Evolutionary conservation across 2,888 invertebrate species (phyloP).

Genomic region (Trissolcus brochymenae): DNA sequence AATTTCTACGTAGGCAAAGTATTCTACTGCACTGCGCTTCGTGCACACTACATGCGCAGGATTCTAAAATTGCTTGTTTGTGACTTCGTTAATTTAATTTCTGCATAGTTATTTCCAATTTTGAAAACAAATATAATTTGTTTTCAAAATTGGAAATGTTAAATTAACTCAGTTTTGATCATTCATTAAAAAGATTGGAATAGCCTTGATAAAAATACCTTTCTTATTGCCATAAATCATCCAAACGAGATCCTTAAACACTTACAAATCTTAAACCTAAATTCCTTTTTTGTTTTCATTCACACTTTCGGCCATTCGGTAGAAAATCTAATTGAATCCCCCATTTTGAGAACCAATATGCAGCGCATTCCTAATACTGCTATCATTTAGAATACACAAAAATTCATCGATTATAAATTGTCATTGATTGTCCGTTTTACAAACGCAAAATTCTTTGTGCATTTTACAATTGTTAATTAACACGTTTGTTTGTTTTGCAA

Average conservation of each 20-base stretch:
- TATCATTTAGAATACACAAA: slow-evolving; percentile 62
- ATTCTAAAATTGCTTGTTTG: too few species aligned
- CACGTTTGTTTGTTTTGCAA: slow-evolving; percentile 57
- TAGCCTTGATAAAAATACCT: neutral
- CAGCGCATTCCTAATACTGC: slow-evolving; percentile 69
- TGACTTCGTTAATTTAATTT: too few species aligned
- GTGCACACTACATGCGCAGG: too few species aligned
- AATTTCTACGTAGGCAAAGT: too few species aligned
- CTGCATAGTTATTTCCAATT: too few species aligned
- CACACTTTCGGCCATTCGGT: slow-evolving; percentile 10
- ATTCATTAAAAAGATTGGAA: too few species aligned
- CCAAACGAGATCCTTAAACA: slow-evolving; percentile 27
- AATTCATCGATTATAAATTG: slow-evolving; percentile 64
- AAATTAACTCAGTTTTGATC: too few species aligned
- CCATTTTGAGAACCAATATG: slow-evolving; percentile 38
- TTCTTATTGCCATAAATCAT: slow-evolving; percentile 44
- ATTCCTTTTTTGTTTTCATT: slow-evolving; percentile 16
- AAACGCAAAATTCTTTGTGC: slow-evolving; percentile 76
- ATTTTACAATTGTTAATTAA: slow-evolving; percentile 59
- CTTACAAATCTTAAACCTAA: slow-evolving; percentile 36
- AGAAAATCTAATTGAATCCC: slow-evolving; percentile 16
- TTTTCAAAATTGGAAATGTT: too few species aligned
- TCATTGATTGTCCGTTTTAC: slow-evolving; percentile 75
- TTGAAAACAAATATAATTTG: too few species aligned
- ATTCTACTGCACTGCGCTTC: too few species aligned